Base-by-base conservation (phyloP, 2,888 invertebrate genomes). In the Clunio marinus region DNA sequence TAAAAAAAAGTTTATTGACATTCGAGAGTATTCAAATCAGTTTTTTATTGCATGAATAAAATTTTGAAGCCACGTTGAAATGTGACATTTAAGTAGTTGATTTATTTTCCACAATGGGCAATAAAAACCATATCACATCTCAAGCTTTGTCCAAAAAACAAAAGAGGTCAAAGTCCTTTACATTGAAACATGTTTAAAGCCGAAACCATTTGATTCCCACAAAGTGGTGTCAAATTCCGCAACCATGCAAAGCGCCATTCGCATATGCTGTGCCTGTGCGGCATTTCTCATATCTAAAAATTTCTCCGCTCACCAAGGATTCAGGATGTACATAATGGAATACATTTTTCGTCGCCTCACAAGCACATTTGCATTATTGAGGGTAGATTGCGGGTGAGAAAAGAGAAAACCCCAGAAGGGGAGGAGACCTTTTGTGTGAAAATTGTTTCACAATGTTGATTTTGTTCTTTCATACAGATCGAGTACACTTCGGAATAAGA, bases 361-460 rank as follows among this genome's bases (percentile, higher is more conserved):
- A 35, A 13, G n/a, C 35, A 35, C 35, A 37, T 20, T 24, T 20
- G 20, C 17, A 59, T 20, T 32, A 5, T 35, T 20, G 10, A 17
- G n/a, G 13, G n/a, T n/a, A n/a, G 4, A 24, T 1, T 17, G 7
- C 1, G 17, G 24, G 45, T 17, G 27, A n/a, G 45, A 41, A n/a
- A n/a, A n/a, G n/a, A n/a, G n/a, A n/a, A n/a, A n/a, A n/a, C n/a
- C n/a, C n/a, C n/a, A n/a, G n/a, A n/a, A 15, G 15, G 46, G 45
- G 37, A 17, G 25, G 15, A 35, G 28, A 15, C n/a, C 28, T 66
- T 66, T 46, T 66, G 66, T 66, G 66, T 66, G 66, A 66, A 66
- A 66, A 55, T 66, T 66, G 66, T 35, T 66, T 66, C 66, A 51
- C 32, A 25, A 66, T 55, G 66, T 66, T 28, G 46, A 66, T 66